Conservation (phyloP, 2,113 vertebrate species). For the Willisornis vidua region DNA sequence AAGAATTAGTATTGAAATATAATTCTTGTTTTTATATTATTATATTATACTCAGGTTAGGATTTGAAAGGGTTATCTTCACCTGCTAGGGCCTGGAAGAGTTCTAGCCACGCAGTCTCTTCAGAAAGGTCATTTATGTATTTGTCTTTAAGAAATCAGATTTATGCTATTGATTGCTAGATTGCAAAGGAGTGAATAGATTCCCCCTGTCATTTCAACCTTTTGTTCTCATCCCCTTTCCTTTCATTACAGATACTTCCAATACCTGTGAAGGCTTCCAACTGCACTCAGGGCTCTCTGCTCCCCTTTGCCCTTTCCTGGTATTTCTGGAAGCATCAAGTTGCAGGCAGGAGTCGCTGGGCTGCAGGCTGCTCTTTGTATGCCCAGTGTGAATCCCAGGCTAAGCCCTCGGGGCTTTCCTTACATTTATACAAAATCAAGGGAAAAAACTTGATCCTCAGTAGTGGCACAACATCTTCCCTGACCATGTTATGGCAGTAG, state of each 20-base stretch:
- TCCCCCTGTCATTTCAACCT: slow-evolving; percentile 49
- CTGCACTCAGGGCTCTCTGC: background rate
- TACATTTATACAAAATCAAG: background rate
- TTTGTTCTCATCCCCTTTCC: background rate
- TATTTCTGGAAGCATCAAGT: slow-evolving; percentile 8
- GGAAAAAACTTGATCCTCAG: background rate
- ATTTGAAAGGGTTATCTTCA: slow-evolving; percentile 29
- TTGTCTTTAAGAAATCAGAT: slow-evolving; percentile 44
- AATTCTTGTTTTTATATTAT: background rate
- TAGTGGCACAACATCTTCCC: background rate
- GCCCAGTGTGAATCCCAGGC: background rate
- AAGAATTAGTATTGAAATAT: background rate
- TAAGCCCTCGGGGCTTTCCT: background rate
- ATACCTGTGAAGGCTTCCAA: background rate
- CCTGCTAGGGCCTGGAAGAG: background rate
- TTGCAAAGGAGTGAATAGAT: background rate
- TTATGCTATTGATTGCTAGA: slow-evolving; percentile 49
- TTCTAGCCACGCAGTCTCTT: background rate
- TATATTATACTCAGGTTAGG: background rate
- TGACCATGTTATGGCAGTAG: background rate
- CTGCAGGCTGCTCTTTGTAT: background rate
- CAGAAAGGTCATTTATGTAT: slow-evolving; percentile 48
- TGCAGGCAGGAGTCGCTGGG: background rate
- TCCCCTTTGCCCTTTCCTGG: slow-evolving; percentile 38
- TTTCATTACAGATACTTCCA: slow-evolving; percentile 6